These are phyloP conservation scores for Pollachius pollachius DNA, from an alignment of 2,113 vertebrate species.

Conservation along the genomic window DNA sequence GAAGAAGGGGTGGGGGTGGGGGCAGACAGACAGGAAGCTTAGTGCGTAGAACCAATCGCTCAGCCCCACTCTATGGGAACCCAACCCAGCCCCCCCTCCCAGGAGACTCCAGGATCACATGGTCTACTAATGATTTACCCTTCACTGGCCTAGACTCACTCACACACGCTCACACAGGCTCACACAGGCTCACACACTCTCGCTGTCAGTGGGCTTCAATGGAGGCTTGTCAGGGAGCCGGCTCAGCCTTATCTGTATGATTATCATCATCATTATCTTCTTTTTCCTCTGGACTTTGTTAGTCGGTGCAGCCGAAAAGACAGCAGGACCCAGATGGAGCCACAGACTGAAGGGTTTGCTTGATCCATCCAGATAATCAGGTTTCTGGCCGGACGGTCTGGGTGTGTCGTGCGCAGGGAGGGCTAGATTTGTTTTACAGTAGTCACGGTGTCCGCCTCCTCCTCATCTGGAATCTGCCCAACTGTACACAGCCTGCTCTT, in stretches of 20 bases:
- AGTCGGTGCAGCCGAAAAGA: background rate
- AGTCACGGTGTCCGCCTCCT: background rate
- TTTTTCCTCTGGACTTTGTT: background rate
- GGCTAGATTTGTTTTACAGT: background rate
- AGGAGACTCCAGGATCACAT: constrained; percentile 39
- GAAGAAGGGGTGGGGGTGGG: background rate
- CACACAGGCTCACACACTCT: constrained; percentile 6
- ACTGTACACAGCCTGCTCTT: too few relatives aligned
- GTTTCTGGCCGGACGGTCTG: background rate
- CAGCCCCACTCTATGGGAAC: constrained; percentile 7
- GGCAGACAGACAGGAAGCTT: constrained; percentile 9
- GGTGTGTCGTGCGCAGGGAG: background rate
- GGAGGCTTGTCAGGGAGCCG: constrained; percentile 4
- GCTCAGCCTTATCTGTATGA: background rate
- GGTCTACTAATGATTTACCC: constrained; percentile 50
- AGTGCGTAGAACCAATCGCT: constrained; percentile 38
- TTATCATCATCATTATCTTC: too few relatives aligned
- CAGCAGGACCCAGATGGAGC: background rate
- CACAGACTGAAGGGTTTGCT: background rate
- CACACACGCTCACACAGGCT: too few relatives aligned
- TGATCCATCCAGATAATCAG: background rate
- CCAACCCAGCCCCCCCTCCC: background rate
- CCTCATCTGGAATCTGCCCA: too few relatives aligned
- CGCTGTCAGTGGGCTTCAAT: constrained; percentile 13
- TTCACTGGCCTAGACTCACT: constrained; percentile 1